Evolutionary conservation across 2,797 vertebrate genomes (phyloP).

Genomic region (Ibycter americanus): DNA sequence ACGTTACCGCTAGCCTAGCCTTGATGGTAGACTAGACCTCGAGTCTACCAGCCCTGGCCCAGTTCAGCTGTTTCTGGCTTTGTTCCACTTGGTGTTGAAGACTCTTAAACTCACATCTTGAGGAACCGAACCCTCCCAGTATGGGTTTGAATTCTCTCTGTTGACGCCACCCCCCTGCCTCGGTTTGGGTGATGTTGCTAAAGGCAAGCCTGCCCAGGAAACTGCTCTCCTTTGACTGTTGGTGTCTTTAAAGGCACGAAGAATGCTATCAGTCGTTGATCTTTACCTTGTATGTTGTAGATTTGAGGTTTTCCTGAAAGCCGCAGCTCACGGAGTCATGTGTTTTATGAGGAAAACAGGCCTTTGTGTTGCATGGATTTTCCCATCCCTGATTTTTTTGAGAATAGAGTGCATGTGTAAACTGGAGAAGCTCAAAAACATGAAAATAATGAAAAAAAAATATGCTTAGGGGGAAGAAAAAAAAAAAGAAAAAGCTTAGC

Average conservation of each 20-base stretch:
- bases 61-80: background rate
- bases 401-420: background rate
- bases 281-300: background rate
- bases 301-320: background rate
- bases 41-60: background rate
- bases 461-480: background rate
- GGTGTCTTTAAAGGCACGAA: background rate
- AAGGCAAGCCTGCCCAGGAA: background rate
- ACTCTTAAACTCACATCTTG: background rate
- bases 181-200: background rate
- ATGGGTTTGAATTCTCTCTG: background rate
- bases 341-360: background rate
- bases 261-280: background rate
- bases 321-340: background rate
- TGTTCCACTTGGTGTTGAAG: background rate
- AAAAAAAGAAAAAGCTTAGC: background rate
- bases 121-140: background rate
- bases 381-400: background rate
- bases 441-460: background rate
- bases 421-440: background rate
- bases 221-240: background rate
- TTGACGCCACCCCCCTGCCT: background rate
- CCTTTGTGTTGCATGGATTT: background rate
- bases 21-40: background rate
- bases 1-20: background rate